Percentiles rank a stretch among this genome's conserved stretches.
These are phyloP conservation scores for Hystrix brachyura DNA, from an alignment of 2,113 vertebrate species.

Conservation along the genomic window DNA sequence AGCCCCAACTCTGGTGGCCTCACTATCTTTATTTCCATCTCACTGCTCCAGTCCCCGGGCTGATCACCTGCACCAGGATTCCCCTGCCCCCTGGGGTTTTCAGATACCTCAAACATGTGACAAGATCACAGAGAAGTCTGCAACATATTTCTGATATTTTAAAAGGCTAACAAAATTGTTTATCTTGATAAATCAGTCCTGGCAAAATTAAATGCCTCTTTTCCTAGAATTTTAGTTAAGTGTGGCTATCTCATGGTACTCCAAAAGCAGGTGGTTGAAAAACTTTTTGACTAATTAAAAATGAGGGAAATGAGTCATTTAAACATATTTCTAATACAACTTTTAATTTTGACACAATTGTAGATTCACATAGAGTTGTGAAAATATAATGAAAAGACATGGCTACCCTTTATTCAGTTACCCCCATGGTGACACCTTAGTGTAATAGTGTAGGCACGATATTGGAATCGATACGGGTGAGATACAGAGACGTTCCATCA, in stretches of 20 bases:
- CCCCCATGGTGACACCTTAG: not conserved
- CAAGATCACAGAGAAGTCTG: not conserved
- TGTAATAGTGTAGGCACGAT: not conserved
- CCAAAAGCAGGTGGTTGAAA: not conserved
- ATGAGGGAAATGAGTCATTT: not conserved
- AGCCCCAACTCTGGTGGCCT: not conserved
- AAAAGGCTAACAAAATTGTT: not conserved
- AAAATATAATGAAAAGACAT: not conserved
- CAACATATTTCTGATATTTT: not conserved
- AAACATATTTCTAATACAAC: not conserved
- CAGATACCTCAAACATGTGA: not conserved
- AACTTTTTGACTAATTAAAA: conserved; percentile 8
- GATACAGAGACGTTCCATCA: not conserved
- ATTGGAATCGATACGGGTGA: no score
- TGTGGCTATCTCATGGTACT: not conserved
- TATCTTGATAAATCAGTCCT: not conserved
- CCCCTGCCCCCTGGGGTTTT: not conserved
- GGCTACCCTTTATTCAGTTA: not conserved
- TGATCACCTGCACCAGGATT: not conserved
- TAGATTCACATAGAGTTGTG: not conserved
- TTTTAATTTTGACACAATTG: not conserved
- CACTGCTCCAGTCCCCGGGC: not conserved
- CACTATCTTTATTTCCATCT: not conserved
- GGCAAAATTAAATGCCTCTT: not conserved
- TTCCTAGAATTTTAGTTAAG: not conserved